Evolutionary conservation across 2,888 invertebrate species (phyloP), one percentile per base, ranked within the genome.

Genomic region (Itoplectis maculator): DNA sequence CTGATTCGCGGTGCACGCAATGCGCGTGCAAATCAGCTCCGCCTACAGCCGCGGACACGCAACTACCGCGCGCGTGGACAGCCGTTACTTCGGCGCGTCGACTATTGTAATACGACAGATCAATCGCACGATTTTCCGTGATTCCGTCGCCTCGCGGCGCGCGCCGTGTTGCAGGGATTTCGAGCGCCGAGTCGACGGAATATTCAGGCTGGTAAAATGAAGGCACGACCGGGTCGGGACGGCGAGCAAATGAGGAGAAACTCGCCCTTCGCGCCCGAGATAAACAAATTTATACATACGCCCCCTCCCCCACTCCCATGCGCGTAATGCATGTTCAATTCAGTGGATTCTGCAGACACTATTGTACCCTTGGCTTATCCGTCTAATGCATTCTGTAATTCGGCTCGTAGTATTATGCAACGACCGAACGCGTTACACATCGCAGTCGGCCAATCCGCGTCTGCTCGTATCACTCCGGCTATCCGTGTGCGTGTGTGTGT

Each of bases 21-120:
- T 5, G 29, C 29, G 29, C 29, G 2, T 29, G 29, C 37, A n/a
- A 68, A 68, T 68, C 66, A 49, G 29, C 35, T 11, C 45, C 35
- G 15, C 18, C 23, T 68, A 47, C 35, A 23, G 18, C n/a, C 35
- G 23, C 35, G 23, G 13, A 59, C 47, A 29, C 11, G 59, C 11
- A 18, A 18, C 49, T 56, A 29, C 29, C 2, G 3, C 29, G 29
- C 29, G 29, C 29, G 29, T 2, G 29, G 29, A 2, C 29, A 29
- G 5, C 29, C 37, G 45, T 37, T 61, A 15, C 15, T 23, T 18
- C 15, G 15, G 23, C 59, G 29, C 59, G 47, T 61, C 35, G 18
- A 37, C 73, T 61, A 47, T 73, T 73, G 73, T 61, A 61, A 61
- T 61, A 61, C 9, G 18, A 73, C 23, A 47, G 73, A 73, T 73